These are phyloP conservation scores for Andrena dorsata DNA, from an alignment of 2,888 invertebrate genomes.

Conservation along the genomic window DNA sequence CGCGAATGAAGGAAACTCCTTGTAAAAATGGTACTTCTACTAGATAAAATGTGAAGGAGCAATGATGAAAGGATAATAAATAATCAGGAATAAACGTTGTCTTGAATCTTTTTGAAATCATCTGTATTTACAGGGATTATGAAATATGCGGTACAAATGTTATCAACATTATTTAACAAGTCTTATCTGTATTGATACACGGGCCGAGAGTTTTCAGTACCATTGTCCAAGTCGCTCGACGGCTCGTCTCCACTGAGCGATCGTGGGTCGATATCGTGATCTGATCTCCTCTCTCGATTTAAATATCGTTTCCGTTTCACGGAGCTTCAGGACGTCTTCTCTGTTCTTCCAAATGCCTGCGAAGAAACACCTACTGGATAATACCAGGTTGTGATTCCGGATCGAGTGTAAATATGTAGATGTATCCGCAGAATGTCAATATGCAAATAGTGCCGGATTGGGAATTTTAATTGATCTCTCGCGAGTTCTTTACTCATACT, in stretches of 20 bases:
- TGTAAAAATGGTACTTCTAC: neutral
- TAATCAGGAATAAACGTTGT: neutral
- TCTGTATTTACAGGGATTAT: constrained; percentile 9
- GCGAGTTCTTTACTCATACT: too few relatives aligned
- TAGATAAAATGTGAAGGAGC: neutral
- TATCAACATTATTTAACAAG: neutral
- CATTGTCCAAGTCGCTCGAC: constrained; percentile 87
- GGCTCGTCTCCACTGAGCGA: constrained; percentile 87
- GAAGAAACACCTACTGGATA: constrained; percentile 4
- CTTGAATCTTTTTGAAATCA: neutral
- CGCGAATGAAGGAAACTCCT: too few relatives aligned
- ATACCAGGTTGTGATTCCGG: too few relatives aligned
- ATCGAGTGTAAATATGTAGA: too few relatives aligned
- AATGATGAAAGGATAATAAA: too few relatives aligned
- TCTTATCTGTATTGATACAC: neutral
- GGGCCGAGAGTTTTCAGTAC: constrained; percentile 82
- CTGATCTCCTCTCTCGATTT: constrained; percentile 83
- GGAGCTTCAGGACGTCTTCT: constrained; percentile 88
- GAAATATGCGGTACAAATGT: neutral
- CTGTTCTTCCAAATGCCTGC: constrained; percentile 91
- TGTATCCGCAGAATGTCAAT: too few relatives aligned
- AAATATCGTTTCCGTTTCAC: constrained; percentile 88
- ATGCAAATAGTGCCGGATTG: too few relatives aligned
- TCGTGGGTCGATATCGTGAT: constrained; percentile 78
- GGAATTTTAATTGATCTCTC: too few relatives aligned